Evolutionary conservation across 2,888 invertebrate genomes (phyloP), one percentile per base, ranked within the genome.

Genomic region (Kryphioiulus occultus): DNA sequence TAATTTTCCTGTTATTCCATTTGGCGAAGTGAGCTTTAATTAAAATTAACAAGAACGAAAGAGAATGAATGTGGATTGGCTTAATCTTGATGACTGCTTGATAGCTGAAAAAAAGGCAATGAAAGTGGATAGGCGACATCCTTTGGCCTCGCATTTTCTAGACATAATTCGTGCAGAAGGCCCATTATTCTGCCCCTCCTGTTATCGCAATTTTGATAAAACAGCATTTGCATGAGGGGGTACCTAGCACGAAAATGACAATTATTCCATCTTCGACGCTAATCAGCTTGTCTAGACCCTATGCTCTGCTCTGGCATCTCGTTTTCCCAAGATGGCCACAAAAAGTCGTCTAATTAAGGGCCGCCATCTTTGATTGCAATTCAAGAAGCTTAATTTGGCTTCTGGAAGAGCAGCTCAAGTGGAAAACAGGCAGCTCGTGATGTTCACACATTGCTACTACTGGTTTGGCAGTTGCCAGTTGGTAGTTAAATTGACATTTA

Each of bases 1-100:
- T 59, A 59, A 59, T 59, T 59, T 59, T 59, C 59, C 59, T 59
- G 59, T 59, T 59, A 59, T 59, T 59, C n/a, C 59, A 59, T 59
- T 59, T 15, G 59, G 9, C 59, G 59, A 19, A 59, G 59, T 59
- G 15, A 19, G 59, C 15, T 59, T 59, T 59, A 59, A 59, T 59
- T 59, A 59, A 59, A 59, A n/a, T 59, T 59, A 59, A 59, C 59
- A 59, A 59, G 59, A 59, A 59, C 59, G 19, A 59, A 59, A 59
- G 22, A 59, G 59, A 59, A 59, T 59, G 59, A n/a, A 59, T 59
- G 59, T 59, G 59, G 22, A 59, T 59, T n/a, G 59, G n/a, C 59
- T 59, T 59, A 59, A 59, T 59, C 59, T 59, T 59, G 59, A 59
- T 59, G n/a, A 9, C 59, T n/a, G 22, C 19, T n/a, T n/a, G n/a